Evolutionary conservation across 2,113 vertebrate genomes (phyloP).

Genomic region (Mobula birostris): DNA sequence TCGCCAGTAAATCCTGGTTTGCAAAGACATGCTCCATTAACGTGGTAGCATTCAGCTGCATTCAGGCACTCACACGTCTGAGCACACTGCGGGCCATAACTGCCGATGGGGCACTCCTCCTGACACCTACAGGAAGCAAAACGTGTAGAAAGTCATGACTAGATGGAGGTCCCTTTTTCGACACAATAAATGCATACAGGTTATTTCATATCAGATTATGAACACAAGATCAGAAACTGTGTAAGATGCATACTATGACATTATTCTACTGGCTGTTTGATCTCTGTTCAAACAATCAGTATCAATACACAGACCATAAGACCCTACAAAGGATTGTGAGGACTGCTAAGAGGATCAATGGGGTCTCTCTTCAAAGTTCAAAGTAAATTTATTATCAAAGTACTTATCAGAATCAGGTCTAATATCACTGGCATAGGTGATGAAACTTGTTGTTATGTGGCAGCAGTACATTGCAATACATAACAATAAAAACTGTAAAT

Average conservation of each 20-base stretch:
- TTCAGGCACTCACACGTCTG: constrained; percentile 89
- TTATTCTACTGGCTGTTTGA: not conserved
- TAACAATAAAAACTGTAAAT: too few relatives aligned
- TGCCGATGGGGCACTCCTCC: constrained; percentile 88
- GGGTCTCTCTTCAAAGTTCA: too few relatives aligned
- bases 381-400: too few relatives aligned
- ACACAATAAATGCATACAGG: not conserved
- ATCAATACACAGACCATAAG: too few relatives aligned
- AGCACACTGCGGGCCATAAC: constrained; percentile 77
- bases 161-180: not conserved
- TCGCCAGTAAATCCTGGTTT: constrained; percentile 87
- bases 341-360: too few relatives aligned
- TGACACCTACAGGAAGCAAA: constrained; percentile 71
- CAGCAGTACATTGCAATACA: too few relatives aligned
- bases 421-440: too few relatives aligned
- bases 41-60: constrained; percentile 83
- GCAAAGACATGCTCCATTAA: constrained; percentile 82
- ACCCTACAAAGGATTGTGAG: too few relatives aligned
- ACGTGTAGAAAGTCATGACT: not conserved
- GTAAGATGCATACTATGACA: not conserved
- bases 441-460: too few relatives aligned
- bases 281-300: too few relatives aligned
- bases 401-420: too few relatives aligned
- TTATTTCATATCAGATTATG: not conserved
- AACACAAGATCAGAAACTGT: not conserved